Evolutionary conservation across 1,140 invertebrate genomes (phyloP).

Genomic region (Drosophila punjabiensis): DNA sequence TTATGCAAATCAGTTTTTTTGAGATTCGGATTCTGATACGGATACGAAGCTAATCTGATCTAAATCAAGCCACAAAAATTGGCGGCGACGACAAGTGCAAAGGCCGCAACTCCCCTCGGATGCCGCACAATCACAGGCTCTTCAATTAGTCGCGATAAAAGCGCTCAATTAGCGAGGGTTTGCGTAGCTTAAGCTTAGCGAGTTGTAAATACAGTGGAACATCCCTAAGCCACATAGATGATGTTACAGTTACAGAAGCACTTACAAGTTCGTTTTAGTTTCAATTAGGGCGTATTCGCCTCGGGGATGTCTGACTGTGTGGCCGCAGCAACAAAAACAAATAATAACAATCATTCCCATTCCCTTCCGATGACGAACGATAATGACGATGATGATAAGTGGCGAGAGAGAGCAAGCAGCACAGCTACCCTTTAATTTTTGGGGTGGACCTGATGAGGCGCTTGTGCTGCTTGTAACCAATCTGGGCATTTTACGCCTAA

Average conservation of each 20-base stretch:
- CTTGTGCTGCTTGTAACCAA: conserved; percentile 60
- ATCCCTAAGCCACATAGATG: conserved; percentile 5
- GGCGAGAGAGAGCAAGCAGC: conserved; percentile 6
- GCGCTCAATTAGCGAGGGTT: conserved; percentile 66
- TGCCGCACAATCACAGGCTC: conserved; percentile 48
- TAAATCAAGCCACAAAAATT: conserved; percentile 1
- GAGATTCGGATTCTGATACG: background rate
- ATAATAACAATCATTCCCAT: conserved; percentile 32
- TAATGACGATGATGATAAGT: conserved; percentile 41
- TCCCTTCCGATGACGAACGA: conserved; percentile 13
- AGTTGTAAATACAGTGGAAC: conserved; percentile 31
- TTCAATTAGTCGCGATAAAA: conserved; percentile 71
- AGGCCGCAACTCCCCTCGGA: background rate
- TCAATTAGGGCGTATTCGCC: conserved; percentile 1
- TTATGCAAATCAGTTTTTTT: conserved; percentile 69
- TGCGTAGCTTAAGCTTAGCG: conserved; percentile 4
- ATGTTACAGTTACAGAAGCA: background rate
- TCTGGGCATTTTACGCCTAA: conserved; percentile 82
- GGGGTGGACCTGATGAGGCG: conserved; percentile 46
- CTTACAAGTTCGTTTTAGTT: conserved; percentile 8
- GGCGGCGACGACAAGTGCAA: conserved; percentile 38
- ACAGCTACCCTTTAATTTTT: conserved; percentile 75
- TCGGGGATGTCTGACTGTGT: conserved; percentile 13
- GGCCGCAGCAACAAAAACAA: conserved; percentile 5
- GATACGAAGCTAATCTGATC: conserved; percentile 13